A percentile compares a stretch with the other conserved stretches of the same genome.
phyloP scores from a whole-genome alignment of 1,140 invertebrate genomes.

The Melipona quadrifasciata region DNA sequence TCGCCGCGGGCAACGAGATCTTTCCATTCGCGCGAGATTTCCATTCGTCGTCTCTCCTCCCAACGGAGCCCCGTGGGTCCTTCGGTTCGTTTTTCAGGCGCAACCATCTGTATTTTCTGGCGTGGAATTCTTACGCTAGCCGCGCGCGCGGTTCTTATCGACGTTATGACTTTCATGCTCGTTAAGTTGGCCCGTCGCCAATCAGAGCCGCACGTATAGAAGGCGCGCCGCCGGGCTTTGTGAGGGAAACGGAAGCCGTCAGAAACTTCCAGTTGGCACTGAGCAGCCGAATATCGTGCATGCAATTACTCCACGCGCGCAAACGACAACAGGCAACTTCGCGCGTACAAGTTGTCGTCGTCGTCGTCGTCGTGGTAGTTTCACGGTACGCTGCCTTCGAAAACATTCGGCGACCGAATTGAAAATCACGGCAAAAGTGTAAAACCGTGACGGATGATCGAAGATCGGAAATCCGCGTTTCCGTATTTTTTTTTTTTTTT shows the following conservation, averaged over 20 bases:
- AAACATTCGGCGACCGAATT: constrained; percentile 8
- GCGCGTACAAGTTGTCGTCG: constrained; percentile 28
- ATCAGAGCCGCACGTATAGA: constrained; percentile 44
- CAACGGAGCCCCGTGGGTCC: not conserved
- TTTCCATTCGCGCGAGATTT: not conserved
- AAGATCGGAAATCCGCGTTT: too few relatives aligned
- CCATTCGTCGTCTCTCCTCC: too few relatives aligned
- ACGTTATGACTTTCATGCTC: constrained; percentile 51
- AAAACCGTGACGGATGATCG: not conserved
- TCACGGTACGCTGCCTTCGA: constrained; percentile 8
- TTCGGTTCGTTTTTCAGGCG: not conserved
- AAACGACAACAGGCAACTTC: constrained; percentile 24
- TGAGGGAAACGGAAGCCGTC: constrained; percentile 59
- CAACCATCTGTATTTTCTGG: constrained; percentile 32
- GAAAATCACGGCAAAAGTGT: not conserved
- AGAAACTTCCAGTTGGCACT: constrained; percentile 63
- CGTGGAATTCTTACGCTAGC: constrained; percentile 46
- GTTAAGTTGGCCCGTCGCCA: constrained; percentile 62
- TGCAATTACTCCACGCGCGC: constrained; percentile 60
- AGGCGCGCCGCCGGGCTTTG: constrained; percentile 19
- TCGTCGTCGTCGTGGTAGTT: constrained; percentile 20
- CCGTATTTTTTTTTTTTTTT: not conserved
- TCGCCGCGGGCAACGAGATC: not conserved
- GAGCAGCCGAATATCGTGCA: constrained; percentile 60
- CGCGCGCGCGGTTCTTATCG: constrained; percentile 35